A percentile compares a stretch with the other conserved stretches of the same genome.
Conservation (phyloP, 1,140 invertebrate species). For the Drosophila lowei region DNA sequence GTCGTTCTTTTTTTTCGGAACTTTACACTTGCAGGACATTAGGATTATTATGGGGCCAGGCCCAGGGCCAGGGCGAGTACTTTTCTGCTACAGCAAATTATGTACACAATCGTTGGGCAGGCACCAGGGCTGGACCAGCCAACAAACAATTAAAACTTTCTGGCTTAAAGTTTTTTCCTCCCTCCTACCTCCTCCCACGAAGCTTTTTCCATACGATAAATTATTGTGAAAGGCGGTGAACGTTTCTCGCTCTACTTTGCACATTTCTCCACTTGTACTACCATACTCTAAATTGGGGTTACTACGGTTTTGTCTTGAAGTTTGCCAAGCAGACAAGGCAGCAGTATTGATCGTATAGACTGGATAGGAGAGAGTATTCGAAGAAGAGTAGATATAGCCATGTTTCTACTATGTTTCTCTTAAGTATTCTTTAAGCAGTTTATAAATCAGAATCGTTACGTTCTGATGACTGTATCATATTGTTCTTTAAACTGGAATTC, state of each 20-base stretch:
- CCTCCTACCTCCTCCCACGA: slow-evolving; percentile 20
- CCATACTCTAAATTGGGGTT: not conserved
- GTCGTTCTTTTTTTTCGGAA: not conserved
- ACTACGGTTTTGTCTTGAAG: slow-evolving; percentile 2
- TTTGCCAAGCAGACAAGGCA: no score
- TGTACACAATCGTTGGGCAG: slow-evolving; percentile 35
- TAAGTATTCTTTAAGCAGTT: no score
- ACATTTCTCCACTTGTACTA: slow-evolving; percentile 13
- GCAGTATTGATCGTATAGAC: no score
- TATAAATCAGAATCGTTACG: no score
- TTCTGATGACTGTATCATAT: no score
- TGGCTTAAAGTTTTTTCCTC: slow-evolving; percentile 64
- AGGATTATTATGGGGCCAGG: slow-evolving; percentile 21
- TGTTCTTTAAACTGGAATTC: no score
- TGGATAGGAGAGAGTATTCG: no score
- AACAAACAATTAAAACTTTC: slow-evolving; percentile 75
- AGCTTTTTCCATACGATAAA: slow-evolving; percentile 50
- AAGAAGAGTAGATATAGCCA: no score
- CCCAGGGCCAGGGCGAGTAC: slow-evolving; percentile 10
- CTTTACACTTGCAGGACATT: slow-evolving; percentile 33
- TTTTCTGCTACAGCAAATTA: slow-evolving; percentile 32
- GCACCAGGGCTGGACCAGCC: slow-evolving; percentile 17
- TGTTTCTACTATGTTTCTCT: no score
- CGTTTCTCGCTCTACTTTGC: slow-evolving; percentile 30
- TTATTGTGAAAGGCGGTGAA: slow-evolving; percentile 54